These are phyloP conservation scores for Rostratula benghalensis DNA, from an alignment of 2,113 vertebrate genomes.

Conservation along the genomic window DNA sequence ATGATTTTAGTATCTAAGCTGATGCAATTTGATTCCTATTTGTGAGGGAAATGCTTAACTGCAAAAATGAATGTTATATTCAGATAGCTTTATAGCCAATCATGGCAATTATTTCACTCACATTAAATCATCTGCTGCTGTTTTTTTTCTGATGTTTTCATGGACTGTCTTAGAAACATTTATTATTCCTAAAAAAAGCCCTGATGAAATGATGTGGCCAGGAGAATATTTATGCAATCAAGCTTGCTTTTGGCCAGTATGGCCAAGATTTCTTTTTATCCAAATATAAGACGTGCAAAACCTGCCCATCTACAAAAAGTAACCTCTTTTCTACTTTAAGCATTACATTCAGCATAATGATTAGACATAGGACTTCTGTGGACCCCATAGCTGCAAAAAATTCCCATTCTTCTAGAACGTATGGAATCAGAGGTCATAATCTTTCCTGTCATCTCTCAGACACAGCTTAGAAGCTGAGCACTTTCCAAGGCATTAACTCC, in stretches of 20 bases:
- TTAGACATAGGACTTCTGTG: background rate
- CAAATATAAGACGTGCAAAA: background rate
- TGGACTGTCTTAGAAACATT: conserved; percentile 5
- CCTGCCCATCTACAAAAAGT: background rate
- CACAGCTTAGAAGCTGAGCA: background rate
- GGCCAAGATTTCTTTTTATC: background rate
- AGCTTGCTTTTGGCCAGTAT: background rate
- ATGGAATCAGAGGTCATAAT: background rate
- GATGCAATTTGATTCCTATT: conserved; percentile 1
- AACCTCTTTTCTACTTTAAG: background rate
- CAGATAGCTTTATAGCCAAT: conserved; percentile 14
- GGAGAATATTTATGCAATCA: conserved; percentile 14
- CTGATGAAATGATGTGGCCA: background rate
- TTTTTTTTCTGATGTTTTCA: background rate
- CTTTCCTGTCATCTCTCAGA: background rate
- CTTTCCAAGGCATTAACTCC: background rate
- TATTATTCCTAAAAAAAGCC: background rate
- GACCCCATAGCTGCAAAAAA: background rate
- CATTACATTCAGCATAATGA: background rate
- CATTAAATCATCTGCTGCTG: conserved; percentile 29
- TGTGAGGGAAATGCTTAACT: conserved; percentile 20
- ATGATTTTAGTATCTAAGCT: background rate
- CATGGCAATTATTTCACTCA: conserved; percentile 7
- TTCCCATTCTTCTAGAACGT: background rate
- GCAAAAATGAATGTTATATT: conserved; percentile 20